Evolutionary conservation across 1,140 invertebrate genomes (phyloP), one percentile per base, ranked within the genome.

Genomic region (Zeugodacus cucurbitae): DNA sequence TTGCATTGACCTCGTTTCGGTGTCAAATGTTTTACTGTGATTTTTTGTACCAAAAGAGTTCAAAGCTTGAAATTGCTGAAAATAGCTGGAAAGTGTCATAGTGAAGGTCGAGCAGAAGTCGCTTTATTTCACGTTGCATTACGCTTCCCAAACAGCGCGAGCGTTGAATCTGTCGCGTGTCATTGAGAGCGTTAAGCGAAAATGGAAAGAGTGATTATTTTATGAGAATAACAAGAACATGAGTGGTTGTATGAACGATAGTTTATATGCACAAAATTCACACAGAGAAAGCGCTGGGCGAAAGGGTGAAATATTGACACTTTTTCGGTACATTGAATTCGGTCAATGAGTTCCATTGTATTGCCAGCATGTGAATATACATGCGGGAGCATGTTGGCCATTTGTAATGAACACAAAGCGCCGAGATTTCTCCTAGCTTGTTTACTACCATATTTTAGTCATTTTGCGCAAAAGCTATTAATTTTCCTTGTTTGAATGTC

Each of bases 291-390:
- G 5, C 34, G 34, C 6, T 37, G 67, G 32, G 7, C 44, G n/a
- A 48, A 48, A 82, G 44, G 41, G 74, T 82, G 34, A 82, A 54
- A 48, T 54, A 82, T 82, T 82, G 44, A 41, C 22, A 82, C 74
- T 82, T 82, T 82, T 82, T 48, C 74, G n/a, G 41, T 29, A 44
- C 74, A 82, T 82, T 82, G 26, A 82, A 82, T 82, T 82, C 74
- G 74, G 74, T 82, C 74, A 82, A 11, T 82, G 34, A 74, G 70
- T n/a, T n/a, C n/a, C 70, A 74, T 37, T 67, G 11, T 62, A 20
- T n/a, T 29, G n/a, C 10, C 3, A 62, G 58, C 58, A 26, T 54
- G 48, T 29, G 29, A 44, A 37, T 41, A 4, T 67, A 14, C 32
- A 29, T 8, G 34, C 22, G 2, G 2, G 37, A 37, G 34, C 34